phyloP scores from a whole-genome alignment of 2,797 vertebrate species.

The Gymnocypris eckloni region DNA sequence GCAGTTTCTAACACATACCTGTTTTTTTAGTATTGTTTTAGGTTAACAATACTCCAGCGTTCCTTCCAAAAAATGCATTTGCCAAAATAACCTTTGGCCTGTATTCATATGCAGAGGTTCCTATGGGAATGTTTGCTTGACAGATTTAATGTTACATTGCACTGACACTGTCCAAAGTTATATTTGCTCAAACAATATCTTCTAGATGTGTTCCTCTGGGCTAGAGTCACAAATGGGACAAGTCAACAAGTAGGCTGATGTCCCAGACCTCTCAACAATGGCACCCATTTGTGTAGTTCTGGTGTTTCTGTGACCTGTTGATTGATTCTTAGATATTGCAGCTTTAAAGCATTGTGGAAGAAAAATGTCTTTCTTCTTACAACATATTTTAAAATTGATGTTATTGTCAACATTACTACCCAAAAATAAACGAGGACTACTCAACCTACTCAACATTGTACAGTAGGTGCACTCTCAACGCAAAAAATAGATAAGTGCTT shows the following conservation, averaged over 20 bases:
- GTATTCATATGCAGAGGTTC: slow-evolving; percentile 1
- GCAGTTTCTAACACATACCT: background rate
- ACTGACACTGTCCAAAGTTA: slow-evolving; percentile 10
- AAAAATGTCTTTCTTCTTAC: slow-evolving; percentile 18
- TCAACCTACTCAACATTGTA: background rate
- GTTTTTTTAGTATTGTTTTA: background rate
- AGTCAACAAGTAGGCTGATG: slow-evolving; percentile 31
- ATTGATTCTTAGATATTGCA: slow-evolving; percentile 30
- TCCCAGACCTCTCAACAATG: slow-evolving; percentile 48
- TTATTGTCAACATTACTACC: background rate
- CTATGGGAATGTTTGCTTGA: slow-evolving; percentile 5
- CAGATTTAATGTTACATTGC: slow-evolving; percentile 42
- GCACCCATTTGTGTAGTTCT: slow-evolving; percentile 14
- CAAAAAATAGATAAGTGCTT: background rate
- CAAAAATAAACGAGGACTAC: background rate
- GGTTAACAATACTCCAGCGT: slow-evolving; percentile 2
- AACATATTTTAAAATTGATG: background rate
- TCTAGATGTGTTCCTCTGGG: slow-evolving; percentile 21
- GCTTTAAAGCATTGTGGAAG: slow-evolving; percentile 27
- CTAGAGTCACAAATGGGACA: background rate
- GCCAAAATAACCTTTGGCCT: slow-evolving; percentile 17
- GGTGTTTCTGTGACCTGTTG: slow-evolving; percentile 39
- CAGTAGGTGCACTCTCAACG: background rate
- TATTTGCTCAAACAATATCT: slow-evolving; percentile 10
- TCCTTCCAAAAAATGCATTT: background rate